Conservation (phyloP, 1,140 invertebrate species). For the Monomorium pharaonis region DNA sequence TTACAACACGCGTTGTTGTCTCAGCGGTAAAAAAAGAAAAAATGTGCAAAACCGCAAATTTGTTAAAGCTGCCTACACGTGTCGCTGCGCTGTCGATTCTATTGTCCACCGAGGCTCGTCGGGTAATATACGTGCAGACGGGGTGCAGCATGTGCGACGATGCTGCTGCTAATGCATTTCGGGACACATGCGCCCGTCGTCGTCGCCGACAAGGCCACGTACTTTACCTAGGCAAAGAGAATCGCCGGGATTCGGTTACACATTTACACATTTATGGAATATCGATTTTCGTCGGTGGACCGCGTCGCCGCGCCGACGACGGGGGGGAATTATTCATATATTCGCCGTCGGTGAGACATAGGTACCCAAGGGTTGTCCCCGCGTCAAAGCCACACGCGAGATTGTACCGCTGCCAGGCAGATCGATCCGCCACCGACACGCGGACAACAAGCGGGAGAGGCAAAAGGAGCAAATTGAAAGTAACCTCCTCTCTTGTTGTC, state of each 20-base stretch:
- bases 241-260: constrained; percentile 76
- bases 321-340: constrained; percentile 66
- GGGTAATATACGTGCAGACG: not conserved
- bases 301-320: not conserved
- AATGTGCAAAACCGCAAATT: not conserved
- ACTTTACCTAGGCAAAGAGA: constrained; percentile 56
- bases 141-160: not conserved
- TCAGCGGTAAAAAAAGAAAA: not conserved
- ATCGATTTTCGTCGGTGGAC: constrained; percentile 77
- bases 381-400: constrained; percentile 41
- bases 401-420: constrained; percentile 24
- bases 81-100: not conserved
- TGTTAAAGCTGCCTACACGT: not conserved
- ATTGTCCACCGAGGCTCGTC: not conserved
- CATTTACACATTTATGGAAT: constrained; percentile 84
- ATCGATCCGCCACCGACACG: not conserved
- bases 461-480: constrained; percentile 33
- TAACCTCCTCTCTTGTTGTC: constrained; percentile 43
- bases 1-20: not conserved
- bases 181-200: not conserved
- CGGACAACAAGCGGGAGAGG: constrained; percentile 6
- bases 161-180: constrained; percentile 52
- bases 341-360: constrained; percentile 58
- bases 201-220: not conserved
- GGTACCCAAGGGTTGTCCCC: constrained; percentile 34